A percentile compares a stretch with the other conserved stretches of the same genome.
Conservation (phyloP, 2,888 invertebrate genomes). For the Acrocyrtus sp. region DNA sequence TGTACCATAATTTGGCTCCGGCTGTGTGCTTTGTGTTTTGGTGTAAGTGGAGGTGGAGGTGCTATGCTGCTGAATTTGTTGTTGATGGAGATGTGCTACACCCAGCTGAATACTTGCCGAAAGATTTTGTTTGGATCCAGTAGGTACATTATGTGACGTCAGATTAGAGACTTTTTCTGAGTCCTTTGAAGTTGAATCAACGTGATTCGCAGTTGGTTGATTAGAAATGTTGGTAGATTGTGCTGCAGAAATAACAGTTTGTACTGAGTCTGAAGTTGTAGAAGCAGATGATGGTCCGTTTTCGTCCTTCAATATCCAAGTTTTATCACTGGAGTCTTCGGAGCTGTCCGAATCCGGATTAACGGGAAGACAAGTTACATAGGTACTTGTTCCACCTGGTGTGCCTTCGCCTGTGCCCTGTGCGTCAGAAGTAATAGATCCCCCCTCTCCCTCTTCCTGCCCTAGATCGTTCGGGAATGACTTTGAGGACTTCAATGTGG, state of each 20-base stretch:
- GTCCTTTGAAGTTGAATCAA: conserved; percentile 35
- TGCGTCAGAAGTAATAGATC: conserved; percentile 74
- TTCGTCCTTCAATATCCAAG: conserved; percentile 62
- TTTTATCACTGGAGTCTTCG: conserved; percentile 63
- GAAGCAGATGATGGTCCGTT: conserved; percentile 55
- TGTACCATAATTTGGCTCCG: conserved; percentile 55
- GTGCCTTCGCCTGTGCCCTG: conserved; percentile 8
- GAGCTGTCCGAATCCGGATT: conserved; percentile 66
- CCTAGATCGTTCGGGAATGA: conserved; percentile 87
- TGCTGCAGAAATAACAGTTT: conserved; percentile 54
- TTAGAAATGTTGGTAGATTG: conserved; percentile 34
- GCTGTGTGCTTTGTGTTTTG: conserved; percentile 18
- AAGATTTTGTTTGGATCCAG: conserved; percentile 32
- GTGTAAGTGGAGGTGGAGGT: conserved; percentile 7
- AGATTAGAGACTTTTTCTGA: conserved; percentile 47
- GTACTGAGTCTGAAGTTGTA: conserved; percentile 53
- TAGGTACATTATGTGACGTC: conserved; percentile 40
- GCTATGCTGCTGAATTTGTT: conserved; percentile 44
- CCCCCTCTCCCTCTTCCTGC: conserved; percentile 68
- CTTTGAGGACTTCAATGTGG: conserved; percentile 84
- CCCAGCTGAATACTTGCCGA: conserved; percentile 52
- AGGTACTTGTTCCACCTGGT: conserved; percentile 48
- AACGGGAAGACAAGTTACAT: conserved; percentile 67
- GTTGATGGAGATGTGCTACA: conserved; percentile 50
- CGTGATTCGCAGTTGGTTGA: conserved; percentile 42